Base-by-base conservation (phyloP, 2,888 invertebrate genomes). In the Yponomeuta sedellus region DNA sequence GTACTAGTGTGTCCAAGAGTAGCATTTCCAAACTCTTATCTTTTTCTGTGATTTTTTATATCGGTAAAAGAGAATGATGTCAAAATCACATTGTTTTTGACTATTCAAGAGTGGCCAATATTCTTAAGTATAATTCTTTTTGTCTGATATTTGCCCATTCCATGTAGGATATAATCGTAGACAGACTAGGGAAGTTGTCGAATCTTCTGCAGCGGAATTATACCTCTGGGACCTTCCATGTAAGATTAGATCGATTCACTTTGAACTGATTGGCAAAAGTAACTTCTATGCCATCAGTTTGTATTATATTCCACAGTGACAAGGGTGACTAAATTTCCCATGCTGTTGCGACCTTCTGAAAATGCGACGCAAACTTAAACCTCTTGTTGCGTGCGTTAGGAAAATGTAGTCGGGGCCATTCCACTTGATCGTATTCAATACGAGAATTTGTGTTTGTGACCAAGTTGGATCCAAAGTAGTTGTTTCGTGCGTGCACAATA, bases 381-480 rank as follows among this genome's bases (percentile, higher is more conserved):
- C 86, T 87, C 86, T 86, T 86, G 86, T 88, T 83, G 82, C 82
- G 77, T 52, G 44, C 16, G 12, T 52, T 52, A 52, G 16, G 44
- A 16, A 79, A 82, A 81, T 81, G 79, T 75, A 52, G 44, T 52
- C 44, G 44, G 44, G 4, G 4, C 3, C 12, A 52, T 16, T 16
- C 44, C 16, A 52, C 16, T 52, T 52, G 44, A 16, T 52, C 44
- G 34, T 34, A 34, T 34, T 34, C 8, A 8, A 8, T 34, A 34
- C 34, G 34, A 34, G 8, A 34, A 34, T 34, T n/a, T n/a, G n/a
- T n/a, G n/a, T n/a, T n/a, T n/a, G n/a, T n/a, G n/a, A n/a, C n/a
- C n/a, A n/a, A n/a, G n/a, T n/a, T n/a, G n/a, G n/a, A n/a, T n/a
- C n/a, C n/a, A n/a, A n/a, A n/a, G n/a, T n/a, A n/a, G n/a, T n/a